Base-by-base conservation (phyloP, 2,888 invertebrate genomes). In the Phymatocera aterrima region DNA sequence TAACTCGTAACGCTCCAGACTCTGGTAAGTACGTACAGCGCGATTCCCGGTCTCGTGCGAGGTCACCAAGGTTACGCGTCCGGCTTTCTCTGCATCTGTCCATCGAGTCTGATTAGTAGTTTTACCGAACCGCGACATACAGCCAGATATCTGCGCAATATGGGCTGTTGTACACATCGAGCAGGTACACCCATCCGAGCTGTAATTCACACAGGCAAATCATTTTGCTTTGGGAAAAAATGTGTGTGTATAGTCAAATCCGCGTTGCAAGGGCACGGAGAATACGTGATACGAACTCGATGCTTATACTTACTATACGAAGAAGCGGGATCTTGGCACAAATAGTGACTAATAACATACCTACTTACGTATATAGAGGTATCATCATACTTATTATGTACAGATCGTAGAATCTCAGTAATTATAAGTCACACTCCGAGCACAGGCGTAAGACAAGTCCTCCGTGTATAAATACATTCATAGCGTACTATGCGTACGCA, bases 21-120 rank as follows among this genome's bases (percentile, higher is more conserved):
- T 57, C 57, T 28, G 28, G 57, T 15, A 46, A n/a, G 46, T 46
- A 46, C 5, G 15, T 28, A 24, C 10, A 12, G 15, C 57, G 15
- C n/a, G 6, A 40, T 60, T 18, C 21, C 61, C 75, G 78, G 79
- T 83, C 80, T 80, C 74, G 79, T 64, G 54, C 78, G 78, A 74
- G 70, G 74, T 79, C 79, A 34, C 37, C 10, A 75, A 61, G 84
- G 81, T 84, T 82, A 83, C 79, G 64, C 74, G 83, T 81, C 80
- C 80, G 80, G 83, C 85, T 85, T 85, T 85, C 85, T 78, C 72
- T 18, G 34, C 51, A 24, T 79, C 60, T 61, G 74, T 77, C 75
- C 79, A 78, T 78, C 80, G 43, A 74, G 81, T 83, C 68, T 48
- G 60, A 72, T 72, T 60, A 46, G 34, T 40, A 72, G 54, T 72